Percentiles rank a stretch among this genome's conserved stretches.
Evolutionary conservation across 1,140 invertebrate genomes (phyloP).

Genomic region (Cyrtorhinus lividipennis): DNA sequence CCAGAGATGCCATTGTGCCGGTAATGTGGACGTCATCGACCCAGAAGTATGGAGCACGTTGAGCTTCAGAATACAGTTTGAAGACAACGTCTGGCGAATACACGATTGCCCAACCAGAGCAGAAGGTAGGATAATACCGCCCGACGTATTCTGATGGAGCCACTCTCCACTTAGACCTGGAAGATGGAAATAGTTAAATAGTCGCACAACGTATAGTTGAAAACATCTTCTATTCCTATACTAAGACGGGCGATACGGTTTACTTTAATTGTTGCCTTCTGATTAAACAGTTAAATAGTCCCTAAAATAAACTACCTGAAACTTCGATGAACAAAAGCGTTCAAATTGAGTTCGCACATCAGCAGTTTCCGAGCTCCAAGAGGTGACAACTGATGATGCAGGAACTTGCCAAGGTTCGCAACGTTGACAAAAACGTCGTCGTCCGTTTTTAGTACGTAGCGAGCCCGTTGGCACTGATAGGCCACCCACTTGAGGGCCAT

Average conservation of each 20-base stretch:
- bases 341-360: conserved; percentile 37
- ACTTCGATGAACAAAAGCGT: conserved; percentile 31
- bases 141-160: conserved; percentile 47
- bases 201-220: too few relatives aligned
- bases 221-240: too few relatives aligned
- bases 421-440: conserved; percentile 67
- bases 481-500: conserved; percentile 69
- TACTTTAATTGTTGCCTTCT: too few relatives aligned
- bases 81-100: conserved; percentile 55
- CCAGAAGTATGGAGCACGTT: conserved; percentile 57
- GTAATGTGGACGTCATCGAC: conserved; percentile 73
- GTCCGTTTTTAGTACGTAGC: conserved; percentile 61
- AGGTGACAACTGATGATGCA: conserved; percentile 39
- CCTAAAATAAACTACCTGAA: too few relatives aligned
- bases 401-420: conserved; percentile 43
- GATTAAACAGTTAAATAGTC: too few relatives aligned
- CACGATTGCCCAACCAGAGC: conserved; percentile 58
- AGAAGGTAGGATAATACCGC: conserved; percentile 52
- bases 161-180: conserved; percentile 64
- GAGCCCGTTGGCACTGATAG: conserved; percentile 45
- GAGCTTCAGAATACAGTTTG: conserved; percentile 45
- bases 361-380: conserved; percentile 42
- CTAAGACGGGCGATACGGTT: too few relatives aligned
- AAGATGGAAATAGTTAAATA: conserved; percentile 28
- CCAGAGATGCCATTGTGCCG: conserved; percentile 41